A percentile compares a stretch with the other conserved stretches of the same genome.
phyloP scores from a whole-genome alignment of 1,140 invertebrate genomes.

The Marisa cornuarietis region DNA sequence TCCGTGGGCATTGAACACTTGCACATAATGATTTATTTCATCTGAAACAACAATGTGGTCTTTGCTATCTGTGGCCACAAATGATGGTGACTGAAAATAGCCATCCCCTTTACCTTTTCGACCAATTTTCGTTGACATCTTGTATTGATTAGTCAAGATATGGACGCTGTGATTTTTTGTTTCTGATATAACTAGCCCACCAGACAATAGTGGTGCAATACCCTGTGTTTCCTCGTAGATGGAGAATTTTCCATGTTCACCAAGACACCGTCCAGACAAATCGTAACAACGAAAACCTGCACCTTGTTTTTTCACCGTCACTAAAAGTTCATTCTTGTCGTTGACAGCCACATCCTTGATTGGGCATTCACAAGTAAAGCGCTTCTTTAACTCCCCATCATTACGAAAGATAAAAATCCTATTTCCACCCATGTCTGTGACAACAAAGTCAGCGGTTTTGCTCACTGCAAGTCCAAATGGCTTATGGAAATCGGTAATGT shows the following conservation, averaged over 20 bases:
- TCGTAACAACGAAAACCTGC: constrained; percentile 51
- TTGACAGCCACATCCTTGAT: constrained; percentile 52
- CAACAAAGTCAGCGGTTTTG: constrained; percentile 48
- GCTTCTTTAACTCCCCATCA: constrained; percentile 41
- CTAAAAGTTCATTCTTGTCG: constrained; percentile 48
- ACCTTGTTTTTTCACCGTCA: constrained; percentile 48
- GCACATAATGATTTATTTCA: constrained; percentile 54
- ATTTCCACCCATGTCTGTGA: constrained; percentile 53
- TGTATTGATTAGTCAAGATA: constrained; percentile 98
- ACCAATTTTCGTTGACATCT: constrained; percentile 96
- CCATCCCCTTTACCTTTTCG: constrained; percentile 89
- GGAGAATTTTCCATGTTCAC: constrained; percentile 52
- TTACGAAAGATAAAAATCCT: constrained; percentile 54
- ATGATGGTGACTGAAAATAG: constrained; percentile 51
- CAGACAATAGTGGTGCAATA: constrained; percentile 44
- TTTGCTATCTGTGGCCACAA: constrained; percentile 51
- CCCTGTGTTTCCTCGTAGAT: constrained; percentile 56
- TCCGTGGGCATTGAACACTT: constrained; percentile 54
- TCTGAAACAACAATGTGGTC: constrained; percentile 57
- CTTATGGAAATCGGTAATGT: constrained; percentile 49
- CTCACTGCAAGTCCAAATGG: constrained; percentile 54
- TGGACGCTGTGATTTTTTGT: constrained; percentile 90
- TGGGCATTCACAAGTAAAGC: constrained; percentile 49
- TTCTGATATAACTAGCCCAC: constrained; percentile 52
- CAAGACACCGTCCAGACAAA: constrained; percentile 45